Conservation (phyloP, 2,113 vertebrate species). For the Sardina pilchardus region DNA sequence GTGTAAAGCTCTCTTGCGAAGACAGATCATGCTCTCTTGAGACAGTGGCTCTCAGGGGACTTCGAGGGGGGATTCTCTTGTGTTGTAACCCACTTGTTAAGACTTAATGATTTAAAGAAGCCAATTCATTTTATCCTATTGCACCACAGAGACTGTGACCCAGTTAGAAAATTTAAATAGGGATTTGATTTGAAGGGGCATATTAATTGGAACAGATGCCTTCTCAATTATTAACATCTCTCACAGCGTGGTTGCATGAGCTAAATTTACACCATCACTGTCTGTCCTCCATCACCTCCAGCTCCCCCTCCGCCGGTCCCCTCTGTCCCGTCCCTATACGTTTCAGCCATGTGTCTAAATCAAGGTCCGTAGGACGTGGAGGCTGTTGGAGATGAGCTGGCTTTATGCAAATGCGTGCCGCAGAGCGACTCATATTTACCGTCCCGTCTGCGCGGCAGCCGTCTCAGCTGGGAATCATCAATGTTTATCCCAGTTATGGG, state of each 20-base stretch:
- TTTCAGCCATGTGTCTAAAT: constrained; percentile 35
- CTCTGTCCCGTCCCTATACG: background rate
- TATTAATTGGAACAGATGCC: constrained; percentile 84
- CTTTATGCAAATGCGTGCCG: background rate
- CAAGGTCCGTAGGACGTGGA: background rate
- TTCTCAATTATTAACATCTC: constrained; percentile 82
- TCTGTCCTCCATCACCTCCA: background rate
- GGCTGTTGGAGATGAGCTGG: background rate
- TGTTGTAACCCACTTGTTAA: constrained; percentile 46
- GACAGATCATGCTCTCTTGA: background rate
- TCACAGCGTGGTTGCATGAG: constrained; percentile 71
- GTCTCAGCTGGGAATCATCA: background rate
- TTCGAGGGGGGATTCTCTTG: constrained; percentile 21
- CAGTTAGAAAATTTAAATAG: constrained; percentile 80
- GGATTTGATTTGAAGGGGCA: constrained; percentile 80
- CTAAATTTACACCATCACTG: constrained; percentile 70
- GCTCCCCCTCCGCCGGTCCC: background rate
- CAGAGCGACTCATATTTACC: background rate
- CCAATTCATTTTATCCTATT: constrained; percentile 50
- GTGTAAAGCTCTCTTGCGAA: background rate
- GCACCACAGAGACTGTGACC: constrained; percentile 67
- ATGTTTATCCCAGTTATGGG: background rate
- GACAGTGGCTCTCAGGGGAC: background rate
- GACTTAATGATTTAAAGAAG: constrained; percentile 54
- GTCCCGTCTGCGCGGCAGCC: background rate